Conservation (phyloP, 2,888 invertebrate genomes). For the Entomobrya multifasciata region DNA sequence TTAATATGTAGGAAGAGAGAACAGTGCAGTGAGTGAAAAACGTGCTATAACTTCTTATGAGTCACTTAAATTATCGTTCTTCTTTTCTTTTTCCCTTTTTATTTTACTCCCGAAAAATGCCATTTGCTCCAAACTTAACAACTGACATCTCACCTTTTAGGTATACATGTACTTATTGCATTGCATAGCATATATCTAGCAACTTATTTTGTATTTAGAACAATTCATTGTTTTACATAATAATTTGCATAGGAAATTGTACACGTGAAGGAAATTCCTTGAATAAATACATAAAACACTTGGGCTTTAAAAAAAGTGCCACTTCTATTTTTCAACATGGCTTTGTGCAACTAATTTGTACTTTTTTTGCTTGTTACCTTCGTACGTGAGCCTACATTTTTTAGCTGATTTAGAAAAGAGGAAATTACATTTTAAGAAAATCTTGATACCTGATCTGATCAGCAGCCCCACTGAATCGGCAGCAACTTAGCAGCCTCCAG, state of each 20-base stretch:
- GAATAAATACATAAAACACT: conserved; percentile 28
- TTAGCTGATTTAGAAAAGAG: not conserved
- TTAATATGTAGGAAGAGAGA: not conserved
- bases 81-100: no score
- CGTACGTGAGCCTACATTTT: conserved; percentile 27
- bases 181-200: no score
- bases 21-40: no score
- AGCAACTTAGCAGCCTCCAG: not conserved
- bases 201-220: no score
- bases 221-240: not conserved
- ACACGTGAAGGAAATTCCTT: conserved; percentile 31
- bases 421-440: conserved; percentile 26
- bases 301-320: conserved; percentile 3
- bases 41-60: conserved; percentile 21
- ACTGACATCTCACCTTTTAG: not conserved
- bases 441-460: conserved; percentile 9
- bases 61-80: no score
- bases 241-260: conserved; percentile 37
- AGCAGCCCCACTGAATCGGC: no score
- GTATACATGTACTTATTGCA: no score
- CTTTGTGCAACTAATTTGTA: conserved; percentile 1
- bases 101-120: no score
- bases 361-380: no score
- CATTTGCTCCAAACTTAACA: no score
- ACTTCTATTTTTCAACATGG: conserved; percentile 16